Evolutionary conservation across 1,140 invertebrate genomes (phyloP).

Genomic region (Leptinotarsa lineolata): DNA sequence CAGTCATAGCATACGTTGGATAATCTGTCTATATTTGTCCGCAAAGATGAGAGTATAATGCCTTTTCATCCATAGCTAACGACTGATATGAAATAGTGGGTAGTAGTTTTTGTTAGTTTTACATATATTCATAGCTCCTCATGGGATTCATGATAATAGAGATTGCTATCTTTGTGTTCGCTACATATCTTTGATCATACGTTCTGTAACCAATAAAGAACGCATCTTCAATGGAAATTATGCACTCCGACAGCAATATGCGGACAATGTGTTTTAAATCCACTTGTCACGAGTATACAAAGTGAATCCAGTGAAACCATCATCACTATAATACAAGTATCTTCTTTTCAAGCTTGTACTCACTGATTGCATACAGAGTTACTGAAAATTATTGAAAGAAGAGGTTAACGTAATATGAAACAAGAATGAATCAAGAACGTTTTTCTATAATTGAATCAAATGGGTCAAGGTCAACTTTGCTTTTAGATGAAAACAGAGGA

Average conservation of each 20-base stretch:
- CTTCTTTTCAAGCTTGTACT: too few species aligned
- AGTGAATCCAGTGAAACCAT: too few species aligned
- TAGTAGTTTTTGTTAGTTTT: background rate
- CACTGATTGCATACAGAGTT: too few species aligned
- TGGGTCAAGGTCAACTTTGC: too few species aligned
- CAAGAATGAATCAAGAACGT: too few species aligned
- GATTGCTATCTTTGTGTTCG: background rate
- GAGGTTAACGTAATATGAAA: too few species aligned
- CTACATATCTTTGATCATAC: background rate
- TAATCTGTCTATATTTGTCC: background rate
- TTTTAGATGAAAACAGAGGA: too few species aligned
- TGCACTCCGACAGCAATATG: background rate
- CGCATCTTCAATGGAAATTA: background rate
- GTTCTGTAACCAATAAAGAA: background rate
- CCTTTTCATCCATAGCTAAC: background rate
- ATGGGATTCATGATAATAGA: background rate
- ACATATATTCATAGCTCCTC: background rate
- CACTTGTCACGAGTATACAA: background rate
- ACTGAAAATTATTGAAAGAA: too few species aligned
- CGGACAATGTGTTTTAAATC: background rate
- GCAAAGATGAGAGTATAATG: background rate
- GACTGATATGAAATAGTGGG: background rate
- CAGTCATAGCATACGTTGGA: background rate
- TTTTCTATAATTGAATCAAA: too few species aligned
- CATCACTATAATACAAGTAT: too few species aligned